phyloP scores from a whole-genome alignment of 2,888 invertebrate species.

The Acleris literana region DNA sequence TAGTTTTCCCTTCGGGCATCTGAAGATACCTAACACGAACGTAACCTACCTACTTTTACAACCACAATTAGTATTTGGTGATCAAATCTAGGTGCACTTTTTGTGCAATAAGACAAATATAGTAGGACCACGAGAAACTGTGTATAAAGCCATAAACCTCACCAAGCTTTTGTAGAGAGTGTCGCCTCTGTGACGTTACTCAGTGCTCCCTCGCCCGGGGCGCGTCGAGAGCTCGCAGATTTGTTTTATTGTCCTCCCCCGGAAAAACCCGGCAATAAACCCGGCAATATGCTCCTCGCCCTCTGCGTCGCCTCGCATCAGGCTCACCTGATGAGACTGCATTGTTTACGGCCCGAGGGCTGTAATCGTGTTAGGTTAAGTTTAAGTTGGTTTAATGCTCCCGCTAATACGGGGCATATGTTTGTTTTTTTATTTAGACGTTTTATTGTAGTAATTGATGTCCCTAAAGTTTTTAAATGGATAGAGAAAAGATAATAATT shows the following conservation, averaged over 20 bases:
- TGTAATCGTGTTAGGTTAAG: slow-evolving; percentile 31
- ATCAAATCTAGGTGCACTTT: no score
- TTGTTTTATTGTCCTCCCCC: slow-evolving; percentile 54
- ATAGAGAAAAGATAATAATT: no score
- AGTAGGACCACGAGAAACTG: no score
- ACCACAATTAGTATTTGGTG: no score
- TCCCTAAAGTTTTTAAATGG: no score
- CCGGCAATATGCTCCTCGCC: slow-evolving; percentile 67
- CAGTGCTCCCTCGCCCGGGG: slow-evolving; percentile 42
- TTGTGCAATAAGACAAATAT: no score
- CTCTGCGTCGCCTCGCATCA: slow-evolving; percentile 45
- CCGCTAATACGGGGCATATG: not conserved
- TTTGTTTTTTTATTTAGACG: not conserved
- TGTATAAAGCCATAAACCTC: no score
- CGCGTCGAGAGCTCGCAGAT: slow-evolving; percentile 52
- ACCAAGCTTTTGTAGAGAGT: no score
- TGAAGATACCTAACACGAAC: no score
- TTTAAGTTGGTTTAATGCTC: slow-evolving; percentile 1
- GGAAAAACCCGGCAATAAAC: slow-evolving; percentile 60
- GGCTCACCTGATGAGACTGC: slow-evolving; percentile 49
- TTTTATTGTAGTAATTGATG: no score
- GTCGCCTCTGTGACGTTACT: slow-evolving; percentile 1
- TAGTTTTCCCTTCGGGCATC: no score
- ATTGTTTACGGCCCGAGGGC: slow-evolving; percentile 42
- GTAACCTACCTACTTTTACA: no score